Base-by-base conservation (phyloP, 2,113 vertebrate species). In the Tachysurus fulvidraco region DNA sequence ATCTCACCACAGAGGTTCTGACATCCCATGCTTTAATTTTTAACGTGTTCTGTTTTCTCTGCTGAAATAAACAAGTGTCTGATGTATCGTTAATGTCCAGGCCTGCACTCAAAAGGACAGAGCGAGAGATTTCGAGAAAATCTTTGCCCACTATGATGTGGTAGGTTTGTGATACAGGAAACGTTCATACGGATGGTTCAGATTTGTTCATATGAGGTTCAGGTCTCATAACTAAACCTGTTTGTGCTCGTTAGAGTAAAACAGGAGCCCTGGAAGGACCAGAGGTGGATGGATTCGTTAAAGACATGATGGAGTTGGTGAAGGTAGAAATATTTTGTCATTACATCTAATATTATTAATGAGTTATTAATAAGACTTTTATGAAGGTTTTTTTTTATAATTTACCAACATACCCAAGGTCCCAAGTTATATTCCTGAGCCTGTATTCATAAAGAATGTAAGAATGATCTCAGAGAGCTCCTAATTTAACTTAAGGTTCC, bases 291-390 rank as follows among this genome's bases (percentile, higher is more conserved):
- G 96, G 97, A 0, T 97, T 97, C 93, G 96, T 97, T 83, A 97
- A 97, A 91, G 97, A 97, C 92, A 96, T 97, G 96, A 97, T 97
- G 96, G 97, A 97, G 90, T 92, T 97, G 54, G 97, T 97, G 6
- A 96, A 96, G 96, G 97, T 97, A 92, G 62, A 82, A 13, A 17
- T 17, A 13, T 41, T 60, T 28, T 67, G 5, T 55, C 13, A 25
- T 81, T 69, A 17, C 16, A 2, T 6, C 16, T 36, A 79, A 36
- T 17, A 19, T 17, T 17, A 19, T 17, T 78, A 8, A 54, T 1
- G 14, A 54, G 44, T 28, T 25, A 14, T 36, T 36, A 36, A 36
- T 36, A 36, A 36, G 36, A 36, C 36, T 54, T 77, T 2, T 54
- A 54, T 28, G 14, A 17, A 55, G 2, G 74, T 23, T 54, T 54